A percentile compares a stretch with the other conserved stretches of the same genome.
Evolutionary conservation across 2,797 vertebrate species (phyloP).

Genomic region (Sebastolobus alascanus): DNA sequence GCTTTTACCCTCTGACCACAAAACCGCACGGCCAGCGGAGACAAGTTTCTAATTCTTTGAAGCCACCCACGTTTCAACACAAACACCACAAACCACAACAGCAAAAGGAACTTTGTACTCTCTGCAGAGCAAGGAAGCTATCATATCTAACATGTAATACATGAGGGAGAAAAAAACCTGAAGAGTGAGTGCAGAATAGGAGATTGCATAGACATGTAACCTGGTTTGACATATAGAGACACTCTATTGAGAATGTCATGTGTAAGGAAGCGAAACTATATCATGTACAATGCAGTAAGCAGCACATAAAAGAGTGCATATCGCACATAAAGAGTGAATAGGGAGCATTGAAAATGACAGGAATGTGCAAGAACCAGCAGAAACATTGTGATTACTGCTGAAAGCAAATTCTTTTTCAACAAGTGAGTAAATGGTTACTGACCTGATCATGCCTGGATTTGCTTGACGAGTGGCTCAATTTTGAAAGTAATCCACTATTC

Average conservation of each 20-base stretch:
- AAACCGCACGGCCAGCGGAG: constrained; percentile 35
- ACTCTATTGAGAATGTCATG: neutral
- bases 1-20: constrained; percentile 36
- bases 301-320: neutral
- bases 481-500: constrained; percentile 71
- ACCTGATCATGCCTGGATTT: constrained; percentile 73
- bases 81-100: constrained; percentile 26
- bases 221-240: constrained; percentile 20
- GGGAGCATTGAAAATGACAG: constrained; percentile 31
- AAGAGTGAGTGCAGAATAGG: neutral
- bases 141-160: constrained; percentile 14
- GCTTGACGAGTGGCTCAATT: constrained; percentile 27
- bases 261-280: neutral
- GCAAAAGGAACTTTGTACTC: constrained; percentile 60
- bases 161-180: neutral
- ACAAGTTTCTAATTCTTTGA: constrained; percentile 46
- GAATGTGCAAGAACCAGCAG: constrained; percentile 52
- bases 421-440: constrained; percentile 55
- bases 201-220: neutral
- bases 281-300: neutral
- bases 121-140: constrained; percentile 18
- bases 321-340: neutral
- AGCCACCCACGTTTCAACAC: constrained; percentile 32
- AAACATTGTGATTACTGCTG: constrained; percentile 33
- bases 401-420: constrained; percentile 24